A percentile compares a stretch with the other conserved stretches of the same genome.
Evolutionary conservation across 1,140 invertebrate species (phyloP).

Genomic region (Anoplophora glabripennis): DNA sequence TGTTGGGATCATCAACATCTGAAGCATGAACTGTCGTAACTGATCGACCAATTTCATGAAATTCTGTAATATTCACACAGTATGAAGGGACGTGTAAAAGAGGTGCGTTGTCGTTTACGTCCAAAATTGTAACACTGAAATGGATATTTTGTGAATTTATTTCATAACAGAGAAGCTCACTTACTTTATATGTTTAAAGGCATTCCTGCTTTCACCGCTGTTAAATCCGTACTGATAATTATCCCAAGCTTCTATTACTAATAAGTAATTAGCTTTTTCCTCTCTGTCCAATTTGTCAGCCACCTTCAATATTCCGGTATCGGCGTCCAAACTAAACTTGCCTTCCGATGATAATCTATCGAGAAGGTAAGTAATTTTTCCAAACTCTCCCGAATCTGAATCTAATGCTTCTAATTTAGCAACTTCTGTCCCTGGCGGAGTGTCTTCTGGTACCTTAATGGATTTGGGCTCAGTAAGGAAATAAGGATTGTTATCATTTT

Average conservation of each 20-base stretch:
- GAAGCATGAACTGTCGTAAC: constrained; percentile 72
- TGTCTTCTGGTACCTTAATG: constrained; percentile 75
- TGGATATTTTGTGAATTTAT: no score
- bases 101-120: constrained; percentile 85
- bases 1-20: constrained; percentile 78
- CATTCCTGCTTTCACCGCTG: constrained; percentile 85
- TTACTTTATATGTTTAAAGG: constrained; percentile 87
- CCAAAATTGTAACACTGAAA: constrained; percentile 63
- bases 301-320: constrained; percentile 77
- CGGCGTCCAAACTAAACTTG: constrained; percentile 81
- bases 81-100: constrained; percentile 62
- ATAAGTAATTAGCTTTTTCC: constrained; percentile 67
- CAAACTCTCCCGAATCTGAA: constrained; percentile 83
- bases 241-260: constrained; percentile 91
- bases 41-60: constrained; percentile 76
- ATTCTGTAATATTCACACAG: constrained; percentile 82
- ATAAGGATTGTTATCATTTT: constrained; percentile 91
- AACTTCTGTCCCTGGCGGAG: constrained; percentile 69
- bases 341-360: constrained; percentile 81
- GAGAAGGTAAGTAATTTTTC: constrained; percentile 84
- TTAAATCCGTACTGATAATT: constrained; percentile 91
- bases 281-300: constrained; percentile 82
- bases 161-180: no score
- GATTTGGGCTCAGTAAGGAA: constrained; percentile 71
- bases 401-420: constrained; percentile 75